Evolutionary conservation across 2,888 invertebrate genomes (phyloP).

Genomic region (Calameuta pallipes): DNA sequence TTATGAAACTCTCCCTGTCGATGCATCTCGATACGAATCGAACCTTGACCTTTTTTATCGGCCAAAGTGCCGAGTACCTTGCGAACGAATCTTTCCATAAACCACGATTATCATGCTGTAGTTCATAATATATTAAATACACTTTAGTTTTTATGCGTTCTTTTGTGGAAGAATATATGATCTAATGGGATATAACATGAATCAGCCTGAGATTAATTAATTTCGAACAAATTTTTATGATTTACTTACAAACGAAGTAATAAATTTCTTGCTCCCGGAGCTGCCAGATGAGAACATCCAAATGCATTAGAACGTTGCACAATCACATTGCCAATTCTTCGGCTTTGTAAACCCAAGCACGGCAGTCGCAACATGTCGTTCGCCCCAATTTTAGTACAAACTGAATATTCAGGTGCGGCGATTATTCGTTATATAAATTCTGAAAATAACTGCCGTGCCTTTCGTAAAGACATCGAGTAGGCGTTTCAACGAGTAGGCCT

Average conservation of each 20-base stretch:
- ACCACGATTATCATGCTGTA: neutral
- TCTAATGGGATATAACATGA: neutral
- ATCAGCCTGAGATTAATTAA: neutral
- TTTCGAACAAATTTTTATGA: neutral
- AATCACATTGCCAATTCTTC: neutral
- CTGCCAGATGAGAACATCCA: neutral
- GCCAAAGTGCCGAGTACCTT: neutral
- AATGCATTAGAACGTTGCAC: neutral
- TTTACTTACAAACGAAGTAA: neutral
- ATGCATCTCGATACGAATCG: conserved; percentile 6
- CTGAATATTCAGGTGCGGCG: neutral
- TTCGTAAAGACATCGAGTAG: neutral
- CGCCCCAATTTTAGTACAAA: neutral
- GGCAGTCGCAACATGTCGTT: neutral
- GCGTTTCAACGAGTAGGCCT: neutral
- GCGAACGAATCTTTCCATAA: neutral
- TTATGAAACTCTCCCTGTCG: conserved; percentile 27
- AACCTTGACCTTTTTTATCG: neutral
- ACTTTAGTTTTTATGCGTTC: neutral
- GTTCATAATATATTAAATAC: neutral
- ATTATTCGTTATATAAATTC: neutral
- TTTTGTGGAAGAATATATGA: neutral
- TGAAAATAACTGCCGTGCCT: neutral
- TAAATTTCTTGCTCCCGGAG: no score
- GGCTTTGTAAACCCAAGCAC: neutral